A percentile compares a stretch with the other conserved stretches of the same genome.
Conservation (phyloP, 2,888 invertebrate species). For the Epinotia bilunana region DNA sequence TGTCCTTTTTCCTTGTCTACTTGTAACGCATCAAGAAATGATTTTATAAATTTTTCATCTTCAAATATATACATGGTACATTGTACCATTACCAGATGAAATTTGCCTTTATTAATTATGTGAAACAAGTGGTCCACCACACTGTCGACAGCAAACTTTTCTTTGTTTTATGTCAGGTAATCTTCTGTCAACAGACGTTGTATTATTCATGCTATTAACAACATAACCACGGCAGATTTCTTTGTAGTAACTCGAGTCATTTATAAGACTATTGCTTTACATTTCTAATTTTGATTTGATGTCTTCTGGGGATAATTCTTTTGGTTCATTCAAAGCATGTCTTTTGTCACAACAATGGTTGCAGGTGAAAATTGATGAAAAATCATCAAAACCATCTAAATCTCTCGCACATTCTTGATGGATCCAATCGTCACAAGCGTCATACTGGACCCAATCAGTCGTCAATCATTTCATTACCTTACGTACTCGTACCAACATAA, state of each 20-base stretch:
- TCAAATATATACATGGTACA: not conserved
- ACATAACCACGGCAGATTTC: slow-evolving; percentile 9
- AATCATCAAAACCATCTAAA: not conserved
- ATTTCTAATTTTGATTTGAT: not conserved
- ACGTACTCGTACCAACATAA: too few relatives aligned
- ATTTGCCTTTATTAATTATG: not conserved
- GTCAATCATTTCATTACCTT: too few relatives aligned
- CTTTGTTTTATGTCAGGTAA: not conserved
- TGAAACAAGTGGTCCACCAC: not conserved
- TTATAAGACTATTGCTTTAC: too few relatives aligned
- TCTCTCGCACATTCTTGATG: not conserved
- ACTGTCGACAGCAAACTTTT: not conserved
- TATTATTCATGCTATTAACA: not conserved
- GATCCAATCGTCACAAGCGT: not conserved
- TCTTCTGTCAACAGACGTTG: slow-evolving; percentile 2
- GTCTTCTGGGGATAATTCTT: not conserved
- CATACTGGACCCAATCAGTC: not conserved
- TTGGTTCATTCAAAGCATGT: too few relatives aligned
- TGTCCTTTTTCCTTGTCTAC: not conserved
- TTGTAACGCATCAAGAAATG: not conserved
- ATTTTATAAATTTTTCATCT: not conserved
- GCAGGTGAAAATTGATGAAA: not conserved
- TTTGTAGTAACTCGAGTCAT: not conserved
- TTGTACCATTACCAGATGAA: not conserved
- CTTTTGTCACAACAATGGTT: slow-evolving; percentile 1